A percentile compares a stretch with the other conserved stretches of the same genome.
Conservation (phyloP, 2,888 invertebrate species). For the Meandrusa payeni region DNA sequence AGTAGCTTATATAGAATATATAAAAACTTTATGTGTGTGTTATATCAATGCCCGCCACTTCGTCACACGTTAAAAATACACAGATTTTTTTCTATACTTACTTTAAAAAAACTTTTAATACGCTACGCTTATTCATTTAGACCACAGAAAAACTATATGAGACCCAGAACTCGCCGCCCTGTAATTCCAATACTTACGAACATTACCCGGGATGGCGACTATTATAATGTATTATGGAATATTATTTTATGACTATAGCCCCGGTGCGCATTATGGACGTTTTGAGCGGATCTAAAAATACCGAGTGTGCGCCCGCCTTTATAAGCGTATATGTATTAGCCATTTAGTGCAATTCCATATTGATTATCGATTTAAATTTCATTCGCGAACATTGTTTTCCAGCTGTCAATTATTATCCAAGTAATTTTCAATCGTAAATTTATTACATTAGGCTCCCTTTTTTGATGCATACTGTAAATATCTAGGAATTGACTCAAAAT, state of each 20-base stretch:
- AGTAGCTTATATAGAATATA: no score
- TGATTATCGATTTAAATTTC: constrained; percentile 29
- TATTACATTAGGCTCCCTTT: not conserved
- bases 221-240: constrained; percentile 80
- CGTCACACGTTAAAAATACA: no score
- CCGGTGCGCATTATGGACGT: constrained; percentile 61
- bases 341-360: constrained; percentile 28
- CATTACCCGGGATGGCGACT: constrained; percentile 75
- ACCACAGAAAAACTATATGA: constrained; percentile 50
- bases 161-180: constrained; percentile 68
- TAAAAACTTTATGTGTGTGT: no score
- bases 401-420: constrained; percentile 21
- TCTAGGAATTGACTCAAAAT: no score
- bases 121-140: constrained; percentile 30
- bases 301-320: constrained; percentile 52
- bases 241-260: constrained; percentile 73
- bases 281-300: constrained; percentile 66
- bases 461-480: no score
- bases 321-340: constrained; percentile 26
- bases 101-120: no score
- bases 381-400: not conserved
- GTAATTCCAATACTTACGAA: constrained; percentile 78
- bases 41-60: no score
- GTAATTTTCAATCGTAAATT: not conserved
- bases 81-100: no score